A percentile compares a stretch with the other conserved stretches of the same genome.
Evolutionary conservation across 2,888 invertebrate genomes (phyloP).

Genomic region (Ganaspis brasiliensis): DNA sequence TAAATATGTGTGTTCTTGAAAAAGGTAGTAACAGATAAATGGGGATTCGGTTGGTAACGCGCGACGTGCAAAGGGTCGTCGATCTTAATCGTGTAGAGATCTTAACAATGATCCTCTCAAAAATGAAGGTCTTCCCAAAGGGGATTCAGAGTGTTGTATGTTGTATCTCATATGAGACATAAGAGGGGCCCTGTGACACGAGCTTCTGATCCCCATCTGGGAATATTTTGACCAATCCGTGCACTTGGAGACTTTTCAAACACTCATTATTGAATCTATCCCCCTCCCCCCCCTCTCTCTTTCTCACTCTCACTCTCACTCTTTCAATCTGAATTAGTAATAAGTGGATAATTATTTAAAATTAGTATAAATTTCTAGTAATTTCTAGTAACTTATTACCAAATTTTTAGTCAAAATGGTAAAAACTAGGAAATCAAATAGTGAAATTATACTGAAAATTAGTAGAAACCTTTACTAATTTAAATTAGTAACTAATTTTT

Average conservation of each 20-base stretch:
- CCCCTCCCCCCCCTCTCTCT: too few species aligned
- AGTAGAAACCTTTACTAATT: too few species aligned
- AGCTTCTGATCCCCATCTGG: slow-evolving; percentile 58
- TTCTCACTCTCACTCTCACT: too few species aligned
- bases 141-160: slow-evolving; percentile 67
- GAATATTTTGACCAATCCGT: slow-evolving; percentile 56
- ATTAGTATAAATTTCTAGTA: too few species aligned
- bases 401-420: too few species aligned
- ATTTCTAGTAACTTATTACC: too few species aligned
- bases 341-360: too few species aligned
- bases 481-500: too few species aligned
- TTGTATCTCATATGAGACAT: slow-evolving; percentile 42
- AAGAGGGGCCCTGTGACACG: slow-evolving; percentile 56
- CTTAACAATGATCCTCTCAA: slow-evolving; percentile 76
- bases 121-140: slow-evolving; percentile 62
- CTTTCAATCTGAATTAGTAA: too few species aligned
- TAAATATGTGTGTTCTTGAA: neutral
- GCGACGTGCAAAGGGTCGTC: slow-evolving; percentile 65
- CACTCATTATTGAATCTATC: neutral
- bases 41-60: slow-evolving; percentile 61
- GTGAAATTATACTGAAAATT: too few species aligned
- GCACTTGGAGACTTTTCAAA: slow-evolving; percentile 46
- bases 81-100: slow-evolving; percentile 74
- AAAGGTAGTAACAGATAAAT: slow-evolving; percentile 47
- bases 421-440: too few species aligned